phyloP scores from a whole-genome alignment of 2,797 vertebrate genomes.

The Odontamblyopus lacepedii region DNA sequence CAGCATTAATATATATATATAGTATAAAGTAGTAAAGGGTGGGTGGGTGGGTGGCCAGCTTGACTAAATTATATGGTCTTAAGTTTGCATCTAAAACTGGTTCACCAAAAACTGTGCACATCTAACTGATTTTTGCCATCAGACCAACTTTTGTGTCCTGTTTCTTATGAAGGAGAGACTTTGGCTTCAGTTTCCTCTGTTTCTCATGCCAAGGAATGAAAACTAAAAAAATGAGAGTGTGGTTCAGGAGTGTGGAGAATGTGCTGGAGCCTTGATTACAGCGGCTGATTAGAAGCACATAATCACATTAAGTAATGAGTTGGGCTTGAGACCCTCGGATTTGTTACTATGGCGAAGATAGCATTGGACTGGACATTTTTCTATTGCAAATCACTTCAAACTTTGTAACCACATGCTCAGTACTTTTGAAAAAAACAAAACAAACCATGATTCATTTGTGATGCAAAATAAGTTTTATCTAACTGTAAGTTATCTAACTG shows the following conservation, averaged over 20 bases:
- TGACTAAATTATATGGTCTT: no score
- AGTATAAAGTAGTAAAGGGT: no score
- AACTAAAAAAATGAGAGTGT: slow-evolving; percentile 16
- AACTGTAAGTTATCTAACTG: background rate
- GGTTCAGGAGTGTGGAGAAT: slow-evolving; percentile 20
- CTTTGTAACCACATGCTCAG: slow-evolving; percentile 17
- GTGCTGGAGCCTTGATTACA: slow-evolving; percentile 45
- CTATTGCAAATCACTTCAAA: slow-evolving; percentile 30
- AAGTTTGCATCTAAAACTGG: background rate
- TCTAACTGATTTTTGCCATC: background rate
- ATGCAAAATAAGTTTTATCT: slow-evolving; percentile 6
- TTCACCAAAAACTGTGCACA: background rate
- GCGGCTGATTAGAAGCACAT: slow-evolving; percentile 34
- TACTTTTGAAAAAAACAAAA: slow-evolving; percentile 6
- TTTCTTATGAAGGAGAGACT: slow-evolving; percentile 20
- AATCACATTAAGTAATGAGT: slow-evolving; percentile 54
- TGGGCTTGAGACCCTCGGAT: slow-evolving; percentile 36
- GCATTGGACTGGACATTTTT: slow-evolving; percentile 30
- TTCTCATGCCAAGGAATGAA: slow-evolving; percentile 10
- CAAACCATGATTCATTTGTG: slow-evolving; percentile 16
- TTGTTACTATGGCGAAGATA: slow-evolving; percentile 40
- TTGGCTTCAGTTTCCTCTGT: slow-evolving; percentile 15
- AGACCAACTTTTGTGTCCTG: slow-evolving; percentile 21
- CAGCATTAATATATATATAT: no score
- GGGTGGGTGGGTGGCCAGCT: no score